Base-by-base conservation (phyloP, 2,797 vertebrate species). In the Channa striata region DNA sequence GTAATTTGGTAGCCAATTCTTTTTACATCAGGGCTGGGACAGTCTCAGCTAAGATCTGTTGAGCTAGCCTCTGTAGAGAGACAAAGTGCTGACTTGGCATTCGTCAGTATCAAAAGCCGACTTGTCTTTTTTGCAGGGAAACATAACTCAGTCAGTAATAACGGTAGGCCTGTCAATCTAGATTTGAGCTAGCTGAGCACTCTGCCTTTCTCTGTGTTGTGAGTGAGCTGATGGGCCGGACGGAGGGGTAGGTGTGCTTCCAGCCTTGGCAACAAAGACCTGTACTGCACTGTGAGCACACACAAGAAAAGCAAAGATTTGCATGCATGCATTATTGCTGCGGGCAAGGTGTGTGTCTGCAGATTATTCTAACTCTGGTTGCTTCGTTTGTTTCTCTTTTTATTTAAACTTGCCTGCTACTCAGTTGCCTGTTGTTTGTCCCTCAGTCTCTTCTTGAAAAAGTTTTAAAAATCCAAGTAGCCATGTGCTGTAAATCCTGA, bases 111-210 rank as follows among this genome's bases (percentile, higher is more conserved):
- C 88, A 92, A 91, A 90, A 91, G 90, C 73, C 71, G 47, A 56
- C 84, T 87, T 90, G 87, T 91, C 87, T 66, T 82, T 87, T 89
- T 86, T 78, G 76, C 74, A 61, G 66, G 63, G 83, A 89, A 94
- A 91, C 90, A 89, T 90, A 92, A 93, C 85, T 92, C 77, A 82
- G 89, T 89, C 87, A 86, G 86, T 93, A 91, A 91, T 87, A 91
- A 92, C 93, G 92, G 91, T 91, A 89, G 80, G 59, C 78, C 86
- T 91, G 92, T 91, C 94, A 93, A 81, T 92, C 89, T 85, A 77
- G 68, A 86, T 92, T 90, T 90, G 80, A 86, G 89, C 85, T 65
- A 61, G 78, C 69, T 11, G 74, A 87, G 87, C 84, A 87, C 82
- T 91, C 90, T 92, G 70, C 49, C 50, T 82, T 72, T 82, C 72